Percentiles rank a stretch among this genome's conserved stretches.
Evolutionary conservation across 2,888 invertebrate genomes (phyloP).

Genomic region (Nysson spinosus): DNA sequence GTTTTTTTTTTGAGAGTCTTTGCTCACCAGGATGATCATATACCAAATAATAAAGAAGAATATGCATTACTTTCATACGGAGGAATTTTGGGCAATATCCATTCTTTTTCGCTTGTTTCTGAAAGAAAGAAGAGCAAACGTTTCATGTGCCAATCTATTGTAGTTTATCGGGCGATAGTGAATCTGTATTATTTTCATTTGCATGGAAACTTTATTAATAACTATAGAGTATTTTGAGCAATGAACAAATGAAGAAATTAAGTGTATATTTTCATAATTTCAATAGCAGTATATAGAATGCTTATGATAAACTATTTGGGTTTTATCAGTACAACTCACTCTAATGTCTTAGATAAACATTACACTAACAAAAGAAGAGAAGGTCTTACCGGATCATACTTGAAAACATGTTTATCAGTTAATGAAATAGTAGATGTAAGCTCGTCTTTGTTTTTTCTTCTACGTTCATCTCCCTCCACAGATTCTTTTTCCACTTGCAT

Average conservation of each 20-base stretch:
- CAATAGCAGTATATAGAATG: too few relatives aligned
- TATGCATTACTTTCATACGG: conserved; percentile 83
- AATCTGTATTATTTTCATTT: neutral
- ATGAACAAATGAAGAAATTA: too few relatives aligned
- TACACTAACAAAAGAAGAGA: conserved; percentile 3
- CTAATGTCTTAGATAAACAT: neutral
- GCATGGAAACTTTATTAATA: too few relatives aligned
- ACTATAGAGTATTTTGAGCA: too few relatives aligned
- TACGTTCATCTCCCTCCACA: neutral
- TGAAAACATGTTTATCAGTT: conserved; percentile 10
- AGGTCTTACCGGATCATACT: conserved; percentile 49
- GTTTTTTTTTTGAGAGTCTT: conserved; percentile 56
- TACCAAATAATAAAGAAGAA: conserved; percentile 84
- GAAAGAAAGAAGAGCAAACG: conserved; percentile 25
- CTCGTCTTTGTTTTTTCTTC: conserved; percentile 2
- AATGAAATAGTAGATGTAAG: neutral
- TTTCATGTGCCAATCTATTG: neutral
- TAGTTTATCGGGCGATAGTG: neutral
- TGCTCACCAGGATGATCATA: conserved; percentile 79
- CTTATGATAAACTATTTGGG: too few relatives aligned
- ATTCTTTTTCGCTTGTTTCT: conserved; percentile 76
- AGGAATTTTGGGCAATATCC: conserved; percentile 83
- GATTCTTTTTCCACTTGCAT: neutral
- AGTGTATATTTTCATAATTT: too few relatives aligned
- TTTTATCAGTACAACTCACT: too few relatives aligned